A percentile compares a stretch with the other conserved stretches of the same genome.
Evolutionary conservation across 2,113 vertebrate genomes (phyloP).

Genomic region (Lates calcarifer): DNA sequence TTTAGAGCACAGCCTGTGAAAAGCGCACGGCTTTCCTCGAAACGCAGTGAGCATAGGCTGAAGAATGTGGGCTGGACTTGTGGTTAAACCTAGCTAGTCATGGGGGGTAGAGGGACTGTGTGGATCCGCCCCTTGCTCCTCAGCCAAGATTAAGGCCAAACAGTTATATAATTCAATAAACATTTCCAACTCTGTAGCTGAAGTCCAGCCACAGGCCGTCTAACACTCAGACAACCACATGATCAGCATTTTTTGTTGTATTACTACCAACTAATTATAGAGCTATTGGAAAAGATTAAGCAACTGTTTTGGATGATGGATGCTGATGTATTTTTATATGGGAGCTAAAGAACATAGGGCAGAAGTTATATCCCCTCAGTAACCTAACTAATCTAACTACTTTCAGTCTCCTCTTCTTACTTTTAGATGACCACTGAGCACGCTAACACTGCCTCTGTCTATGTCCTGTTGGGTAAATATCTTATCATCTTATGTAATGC

Average conservation of each 20-base stretch:
- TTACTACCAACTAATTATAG: conserved; percentile 52
- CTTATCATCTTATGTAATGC: conserved; percentile 73
- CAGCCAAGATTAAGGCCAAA: conserved; percentile 66
- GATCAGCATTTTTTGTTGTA: conserved; percentile 50
- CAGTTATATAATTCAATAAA: conserved; percentile 82
- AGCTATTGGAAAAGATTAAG: conserved; percentile 22
- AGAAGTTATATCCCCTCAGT: conserved; percentile 1
- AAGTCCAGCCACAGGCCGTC: conserved; percentile 53
- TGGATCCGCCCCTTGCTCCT: conserved; percentile 67
- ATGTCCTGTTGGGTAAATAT: conserved; percentile 37
- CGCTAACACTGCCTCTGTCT: conserved; percentile 25
- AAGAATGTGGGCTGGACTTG: conserved; percentile 75
- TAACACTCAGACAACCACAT: conserved; percentile 44
- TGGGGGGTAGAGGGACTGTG: conserved; percentile 59
- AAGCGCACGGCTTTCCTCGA: conserved; percentile 52
- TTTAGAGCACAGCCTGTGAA: conserved; percentile 42
- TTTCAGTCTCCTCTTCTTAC: background rate
- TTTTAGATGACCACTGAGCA: conserved; percentile 33
- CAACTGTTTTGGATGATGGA: conserved; percentile 15
- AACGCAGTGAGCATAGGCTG: conserved; percentile 57
- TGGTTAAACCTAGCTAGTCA: conserved; percentile 67
- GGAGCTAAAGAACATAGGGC: conserved; percentile 8
- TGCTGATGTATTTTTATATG: conserved; percentile 1
- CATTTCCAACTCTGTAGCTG: conserved; percentile 72
- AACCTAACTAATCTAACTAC: background rate